Evolutionary conservation across 2,888 invertebrate genomes (phyloP).

Genomic region (Orthonevra nobilis): DNA sequence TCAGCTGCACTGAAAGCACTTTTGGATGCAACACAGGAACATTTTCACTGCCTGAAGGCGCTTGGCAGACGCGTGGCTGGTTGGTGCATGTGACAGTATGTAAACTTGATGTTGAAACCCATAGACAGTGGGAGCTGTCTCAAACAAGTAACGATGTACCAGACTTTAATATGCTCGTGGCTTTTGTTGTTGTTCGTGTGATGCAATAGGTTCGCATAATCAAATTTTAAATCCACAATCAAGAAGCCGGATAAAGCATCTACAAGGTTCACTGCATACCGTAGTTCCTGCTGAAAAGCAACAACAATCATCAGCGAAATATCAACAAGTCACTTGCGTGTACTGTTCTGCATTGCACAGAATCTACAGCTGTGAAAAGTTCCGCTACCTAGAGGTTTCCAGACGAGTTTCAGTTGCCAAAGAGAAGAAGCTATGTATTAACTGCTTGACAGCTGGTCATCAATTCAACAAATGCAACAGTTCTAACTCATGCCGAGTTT

Average conservation of each 20-base stretch:
- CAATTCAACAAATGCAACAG: not conserved
- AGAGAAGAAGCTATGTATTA: conserved; percentile 15
- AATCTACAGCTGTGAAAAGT: conserved; percentile 26
- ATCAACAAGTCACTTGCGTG: not conserved
- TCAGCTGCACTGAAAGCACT: conserved; percentile 13
- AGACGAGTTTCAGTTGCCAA: not conserved
- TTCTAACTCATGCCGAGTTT: not conserved
- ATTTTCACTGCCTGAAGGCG: not conserved
- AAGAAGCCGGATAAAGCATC: not conserved
- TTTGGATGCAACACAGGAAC: conserved; percentile 19
- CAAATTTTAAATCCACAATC: not conserved
- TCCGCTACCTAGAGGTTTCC: conserved; percentile 2
- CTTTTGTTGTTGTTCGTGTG: conserved; percentile 1
- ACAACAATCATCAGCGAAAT: no score
- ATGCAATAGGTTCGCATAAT: conserved; percentile 1
- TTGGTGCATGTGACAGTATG: conserved; percentile 28
- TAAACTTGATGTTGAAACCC: conserved; percentile 45
- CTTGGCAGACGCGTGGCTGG: conserved; percentile 13
- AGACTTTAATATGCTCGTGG: conserved; percentile 2
- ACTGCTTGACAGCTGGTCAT: conserved; percentile 10
- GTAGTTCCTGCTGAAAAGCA: not conserved
- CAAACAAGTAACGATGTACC: conserved; percentile 23
- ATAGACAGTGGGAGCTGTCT: conserved; percentile 52
- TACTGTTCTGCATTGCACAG: conserved; percentile 12
- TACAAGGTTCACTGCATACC: not conserved